A percentile compares a stretch with the other conserved stretches of the same genome.
Conservation (phyloP, 2,113 vertebrate species). For the Stigmatopora nigra region DNA sequence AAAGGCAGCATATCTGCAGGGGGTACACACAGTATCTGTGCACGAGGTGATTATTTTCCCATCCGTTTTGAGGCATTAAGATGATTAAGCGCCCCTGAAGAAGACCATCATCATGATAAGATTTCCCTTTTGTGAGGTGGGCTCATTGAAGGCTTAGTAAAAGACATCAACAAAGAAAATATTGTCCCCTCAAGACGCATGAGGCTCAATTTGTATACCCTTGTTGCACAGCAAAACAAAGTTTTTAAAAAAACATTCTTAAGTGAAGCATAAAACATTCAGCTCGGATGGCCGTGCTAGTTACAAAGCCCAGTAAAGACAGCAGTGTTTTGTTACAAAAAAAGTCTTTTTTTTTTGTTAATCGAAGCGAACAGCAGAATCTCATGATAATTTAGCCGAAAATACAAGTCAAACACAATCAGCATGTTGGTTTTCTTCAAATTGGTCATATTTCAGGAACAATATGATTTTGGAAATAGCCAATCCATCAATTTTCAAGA, state of each 20-base stretch:
- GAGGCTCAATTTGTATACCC: not conserved
- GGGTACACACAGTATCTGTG: not conserved
- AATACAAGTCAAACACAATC: constrained; percentile 2
- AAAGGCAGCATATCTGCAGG: not conserved
- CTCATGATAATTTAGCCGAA: not conserved
- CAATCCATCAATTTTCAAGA: not conserved
- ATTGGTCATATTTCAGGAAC: constrained; percentile 2
- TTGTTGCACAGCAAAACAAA: not conserved
- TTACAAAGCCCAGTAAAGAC: constrained; percentile 2
- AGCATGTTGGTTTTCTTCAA: not conserved
- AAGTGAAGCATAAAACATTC: constrained; percentile 6
- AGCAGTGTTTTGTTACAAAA: not conserved
- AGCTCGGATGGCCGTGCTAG: constrained; percentile 2
- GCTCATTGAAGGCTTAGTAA: not conserved
- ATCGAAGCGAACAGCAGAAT: not conserved
- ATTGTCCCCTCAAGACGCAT: not conserved
- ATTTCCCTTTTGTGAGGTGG: constrained; percentile 1
- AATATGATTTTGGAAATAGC: not conserved
- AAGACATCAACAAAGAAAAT: not conserved
- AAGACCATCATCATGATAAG: not conserved
- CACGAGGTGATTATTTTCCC: constrained; percentile 6
- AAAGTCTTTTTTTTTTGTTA: not conserved
- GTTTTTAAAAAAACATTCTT: not conserved
- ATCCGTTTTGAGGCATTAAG: constrained; percentile 2
- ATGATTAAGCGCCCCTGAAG: constrained; percentile 1